phyloP scores from a whole-genome alignment of 2,797 vertebrate genomes.

The Threskiornis aethiopicus region DNA sequence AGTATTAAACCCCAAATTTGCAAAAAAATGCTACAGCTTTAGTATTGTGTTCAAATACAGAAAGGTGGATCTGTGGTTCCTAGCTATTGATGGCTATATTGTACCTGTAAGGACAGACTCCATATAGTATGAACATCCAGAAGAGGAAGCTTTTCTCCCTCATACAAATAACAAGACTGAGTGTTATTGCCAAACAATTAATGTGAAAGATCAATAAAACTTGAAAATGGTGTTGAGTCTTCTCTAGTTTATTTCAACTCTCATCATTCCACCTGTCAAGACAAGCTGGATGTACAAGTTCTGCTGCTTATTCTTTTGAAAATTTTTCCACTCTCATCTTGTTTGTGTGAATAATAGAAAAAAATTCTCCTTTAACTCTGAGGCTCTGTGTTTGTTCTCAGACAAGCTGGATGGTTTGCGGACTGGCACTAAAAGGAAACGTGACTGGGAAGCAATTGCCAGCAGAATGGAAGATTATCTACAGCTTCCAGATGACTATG shows the following conservation, averaged over 20 bases:
- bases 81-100: background rate
- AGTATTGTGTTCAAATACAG: slow-evolving; percentile 24
- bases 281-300: slow-evolving; percentile 57
- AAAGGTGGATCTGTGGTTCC: background rate
- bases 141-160: slow-evolving; percentile 34
- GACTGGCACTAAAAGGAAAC: slow-evolving; percentile 91
- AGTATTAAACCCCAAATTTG: background rate
- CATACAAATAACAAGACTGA: background rate
- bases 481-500: slow-evolving; percentile 97
- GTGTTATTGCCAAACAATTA: slow-evolving; percentile 2
- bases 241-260: slow-evolving; percentile 56
- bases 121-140: background rate
- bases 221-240: slow-evolving; percentile 50
- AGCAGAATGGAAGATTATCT: slow-evolving; percentile 94
- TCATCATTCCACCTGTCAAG: slow-evolving; percentile 39
- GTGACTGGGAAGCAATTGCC: slow-evolving; percentile 85
- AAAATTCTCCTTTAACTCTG: slow-evolving; percentile 63
- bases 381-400: slow-evolving; percentile 82
- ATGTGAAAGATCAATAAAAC: slow-evolving; percentile 57
- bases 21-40: background rate
- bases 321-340: slow-evolving; percentile 54
- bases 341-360: slow-evolving; percentile 49
- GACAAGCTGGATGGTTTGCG: slow-evolving; percentile 96
- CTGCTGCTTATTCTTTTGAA: slow-evolving; percentile 51
- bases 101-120: slow-evolving; percentile 32